Evolutionary conservation across 1,140 invertebrate species (phyloP).

Genomic region (Dinoponera quadriceps): DNA sequence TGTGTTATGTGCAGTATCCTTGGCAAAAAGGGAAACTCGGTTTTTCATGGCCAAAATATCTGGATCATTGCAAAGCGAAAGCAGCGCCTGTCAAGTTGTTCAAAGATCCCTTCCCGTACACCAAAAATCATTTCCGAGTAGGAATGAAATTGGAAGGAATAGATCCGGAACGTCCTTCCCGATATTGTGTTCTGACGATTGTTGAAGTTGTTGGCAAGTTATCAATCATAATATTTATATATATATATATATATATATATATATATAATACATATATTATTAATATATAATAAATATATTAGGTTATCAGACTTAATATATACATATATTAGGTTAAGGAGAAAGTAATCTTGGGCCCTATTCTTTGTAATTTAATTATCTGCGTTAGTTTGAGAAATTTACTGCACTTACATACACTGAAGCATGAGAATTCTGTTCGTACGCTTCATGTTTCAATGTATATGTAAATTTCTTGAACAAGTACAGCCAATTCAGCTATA

Average conservation of each 20-base stretch:
- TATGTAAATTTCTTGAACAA: too few relatives aligned
- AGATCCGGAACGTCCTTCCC: slow-evolving; percentile 95
- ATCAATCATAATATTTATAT: neutral
- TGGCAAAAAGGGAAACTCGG: slow-evolving; percentile 90
- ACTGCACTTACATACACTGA: too few relatives aligned
- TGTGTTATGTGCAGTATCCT: slow-evolving; percentile 84
- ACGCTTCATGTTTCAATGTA: too few relatives aligned
- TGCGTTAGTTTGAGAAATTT: too few relatives aligned
- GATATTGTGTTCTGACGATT: slow-evolving; percentile 95
- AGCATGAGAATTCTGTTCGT: too few relatives aligned
- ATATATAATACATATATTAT: too few relatives aligned
- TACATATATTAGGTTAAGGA: too few relatives aligned
- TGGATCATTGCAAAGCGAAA: slow-evolving; percentile 90
- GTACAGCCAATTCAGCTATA: too few relatives aligned
- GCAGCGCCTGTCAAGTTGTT: slow-evolving; percentile 92
- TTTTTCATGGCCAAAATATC: slow-evolving; percentile 92
- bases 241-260: neutral
- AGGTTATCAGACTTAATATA: too few relatives aligned
- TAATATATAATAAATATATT: too few relatives aligned
- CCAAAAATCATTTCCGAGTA: slow-evolving; percentile 90
- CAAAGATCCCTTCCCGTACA: slow-evolving; percentile 91
- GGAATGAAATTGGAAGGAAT: slow-evolving; percentile 98
- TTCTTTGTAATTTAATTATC: too few relatives aligned
- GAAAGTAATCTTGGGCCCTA: too few relatives aligned
- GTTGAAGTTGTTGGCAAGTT: slow-evolving; percentile 89